phyloP scores from a whole-genome alignment of 2,113 vertebrate genomes.

The Motacilla alba region DNA sequence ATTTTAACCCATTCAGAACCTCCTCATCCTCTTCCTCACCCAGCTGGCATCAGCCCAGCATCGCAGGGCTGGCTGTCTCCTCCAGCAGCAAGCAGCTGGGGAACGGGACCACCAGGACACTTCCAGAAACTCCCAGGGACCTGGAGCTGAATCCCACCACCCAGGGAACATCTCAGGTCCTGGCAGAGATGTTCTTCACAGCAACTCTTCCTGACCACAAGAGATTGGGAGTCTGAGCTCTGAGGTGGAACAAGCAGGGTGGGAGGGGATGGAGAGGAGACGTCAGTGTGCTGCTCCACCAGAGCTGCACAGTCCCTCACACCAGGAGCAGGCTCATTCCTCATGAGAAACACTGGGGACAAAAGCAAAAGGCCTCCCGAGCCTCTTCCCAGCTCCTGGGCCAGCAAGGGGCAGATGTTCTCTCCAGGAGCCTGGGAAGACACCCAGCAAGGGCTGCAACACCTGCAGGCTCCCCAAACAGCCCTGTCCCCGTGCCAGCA shows the following conservation, averaged over 20 bases:
- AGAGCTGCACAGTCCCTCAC: neutral
- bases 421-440: neutral
- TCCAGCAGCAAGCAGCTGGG: neutral
- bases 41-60: neutral
- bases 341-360: neutral
- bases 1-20: neutral
- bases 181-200: neutral
- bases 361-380: neutral
- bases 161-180: accelerated
- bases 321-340: accelerated
- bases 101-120: neutral
- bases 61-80: accelerated
- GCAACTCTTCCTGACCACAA: neutral
- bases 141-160: neutral
- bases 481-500: accelerated
- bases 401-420: neutral
- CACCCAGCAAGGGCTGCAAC: neutral
- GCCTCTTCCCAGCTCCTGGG: neutral
- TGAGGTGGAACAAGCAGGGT: neutral
- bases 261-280: neutral
- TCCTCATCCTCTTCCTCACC: neutral
- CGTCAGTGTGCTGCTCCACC: neutral
- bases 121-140: neutral
- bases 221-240: neutral
- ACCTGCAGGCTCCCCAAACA: neutral